phyloP scores from a whole-genome alignment of 2,113 vertebrate species.

The Pomatorhinus ruficollis region DNA sequence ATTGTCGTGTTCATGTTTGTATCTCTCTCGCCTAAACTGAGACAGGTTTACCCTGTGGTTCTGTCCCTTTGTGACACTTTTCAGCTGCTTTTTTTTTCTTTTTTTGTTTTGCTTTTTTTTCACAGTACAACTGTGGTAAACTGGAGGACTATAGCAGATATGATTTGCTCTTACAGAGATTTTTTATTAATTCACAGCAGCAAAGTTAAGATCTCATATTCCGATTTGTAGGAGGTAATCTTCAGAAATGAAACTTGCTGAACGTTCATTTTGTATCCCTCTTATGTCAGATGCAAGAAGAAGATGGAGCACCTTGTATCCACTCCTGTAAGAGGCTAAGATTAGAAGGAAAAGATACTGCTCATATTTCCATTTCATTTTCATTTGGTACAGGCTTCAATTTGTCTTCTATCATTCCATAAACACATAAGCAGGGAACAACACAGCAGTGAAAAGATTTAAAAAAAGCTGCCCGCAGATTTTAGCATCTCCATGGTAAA shows the following conservation, averaged over 20 bases:
- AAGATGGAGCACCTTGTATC: conserved; percentile 38
- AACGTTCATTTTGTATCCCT: not conserved
- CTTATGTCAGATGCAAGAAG: conserved; percentile 14
- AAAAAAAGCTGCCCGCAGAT: not conserved
- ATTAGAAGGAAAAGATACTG: conserved; percentile 30
- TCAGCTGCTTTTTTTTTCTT: not conserved
- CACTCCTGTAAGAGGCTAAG: not conserved
- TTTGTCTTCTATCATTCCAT: not conserved
- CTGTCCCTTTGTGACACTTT: not conserved
- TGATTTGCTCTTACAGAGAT: not conserved
- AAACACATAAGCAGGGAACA: not conserved
- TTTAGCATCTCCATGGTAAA: not conserved
- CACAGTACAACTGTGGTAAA: not conserved
- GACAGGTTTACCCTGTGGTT: not conserved
- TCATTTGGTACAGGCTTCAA: not conserved
- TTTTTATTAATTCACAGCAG: conserved; percentile 49
- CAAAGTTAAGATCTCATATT: conserved; percentile 49
- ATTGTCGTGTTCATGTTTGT: rapidly evolving
- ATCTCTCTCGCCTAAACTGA: not conserved
- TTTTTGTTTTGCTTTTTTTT: not conserved
- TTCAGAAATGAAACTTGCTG: conserved; percentile 52
- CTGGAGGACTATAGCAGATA: not conserved
- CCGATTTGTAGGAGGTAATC: conserved; percentile 12
- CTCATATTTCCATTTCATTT: conserved; percentile 12
- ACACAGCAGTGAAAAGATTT: not conserved